Evolutionary conservation across 1,140 invertebrate species (phyloP), one percentile per base, ranked within the genome.

Genomic region (Ylistrum balloti): DNA sequence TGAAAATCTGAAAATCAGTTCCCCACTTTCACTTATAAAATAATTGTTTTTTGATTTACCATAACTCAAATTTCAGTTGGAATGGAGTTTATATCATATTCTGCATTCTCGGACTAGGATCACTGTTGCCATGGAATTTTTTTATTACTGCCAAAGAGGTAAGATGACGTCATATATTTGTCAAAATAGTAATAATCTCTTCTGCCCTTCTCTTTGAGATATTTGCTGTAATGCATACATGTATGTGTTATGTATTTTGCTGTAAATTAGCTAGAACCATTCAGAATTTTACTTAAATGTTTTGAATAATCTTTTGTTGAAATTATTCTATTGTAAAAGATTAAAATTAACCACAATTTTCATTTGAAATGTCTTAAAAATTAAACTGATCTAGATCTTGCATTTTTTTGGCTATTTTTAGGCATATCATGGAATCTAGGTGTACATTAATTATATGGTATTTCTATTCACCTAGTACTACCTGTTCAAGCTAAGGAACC

Each of bases 121-220:
- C 98, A 33, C 96, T 99, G 88, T 97, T 99, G 32, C 98, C 99
- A 91, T 99, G 98, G 98, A 99, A 98, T 96, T 99, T 99, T 96
- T 98, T 99, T 95, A 98, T 99, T 35, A 99, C 98, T 91, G 98
- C 98, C 33, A 98, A 99, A 96, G 98, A 98, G 97, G 98, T 99
- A 97, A 97, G 98, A 1, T 13, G 10, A 38, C 17, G 41, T 45
- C 17, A 45, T 45, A 45, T 45, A 45, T 45, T 45, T 45, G 41
- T 45, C 9, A 45, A 9, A 45, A n/a, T n/a, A n/a, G n/a, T n/a
- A n/a, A n/a, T n/a, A n/a, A n/a, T n/a, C n/a, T n/a, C n/a, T n/a
- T n/a, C n/a, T n/a, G n/a, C n/a, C n/a, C n/a, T n/a, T n/a, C n/a
- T n/a, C n/a, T n/a, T n/a, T n/a, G n/a, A n/a, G n/a, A n/a, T n/a